Evolutionary conservation across 2,888 invertebrate species (phyloP).

Genomic region (Mythimna pallens): DNA sequence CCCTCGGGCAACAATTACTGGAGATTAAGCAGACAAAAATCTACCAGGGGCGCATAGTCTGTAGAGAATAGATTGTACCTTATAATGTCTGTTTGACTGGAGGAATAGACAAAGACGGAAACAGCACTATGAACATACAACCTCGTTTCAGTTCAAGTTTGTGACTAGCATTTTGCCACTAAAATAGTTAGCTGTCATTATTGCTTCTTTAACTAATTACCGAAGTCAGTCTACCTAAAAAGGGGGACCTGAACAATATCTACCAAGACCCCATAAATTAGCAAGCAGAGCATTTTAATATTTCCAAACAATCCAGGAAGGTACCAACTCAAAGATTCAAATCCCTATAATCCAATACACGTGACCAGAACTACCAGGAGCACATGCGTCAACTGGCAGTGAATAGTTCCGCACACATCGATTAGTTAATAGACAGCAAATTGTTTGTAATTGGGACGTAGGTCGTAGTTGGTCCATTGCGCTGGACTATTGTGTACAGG

Average conservation of each 20-base stretch:
- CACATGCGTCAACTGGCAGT: slow-evolving; percentile 60
- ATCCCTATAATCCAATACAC: slow-evolving; percentile 38
- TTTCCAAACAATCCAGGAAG: neutral
- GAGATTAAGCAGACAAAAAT: no score
- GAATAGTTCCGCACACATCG: slow-evolving; percentile 73
- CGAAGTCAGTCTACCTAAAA: neutral
- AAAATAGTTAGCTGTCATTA: neutral
- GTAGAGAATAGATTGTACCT: no score
- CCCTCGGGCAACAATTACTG: no score
- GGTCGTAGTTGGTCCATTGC: slow-evolving; percentile 59
- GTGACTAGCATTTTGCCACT: no score
- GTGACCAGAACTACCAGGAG: slow-evolving; percentile 57
- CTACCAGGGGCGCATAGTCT: no score
- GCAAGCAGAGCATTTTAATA: neutral
- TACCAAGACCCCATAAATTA: neutral
- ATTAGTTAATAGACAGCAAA: slow-evolving; percentile 69
- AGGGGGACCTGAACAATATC: neutral
- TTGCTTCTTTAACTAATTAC: neutral
- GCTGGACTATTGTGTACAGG: slow-evolving; percentile 33
- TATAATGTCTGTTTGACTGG: no score
- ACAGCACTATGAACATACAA: no score
- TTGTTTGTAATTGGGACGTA: slow-evolving; percentile 69
- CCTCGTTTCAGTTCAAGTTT: no score
- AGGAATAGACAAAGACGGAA: no score
- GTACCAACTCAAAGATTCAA: slow-evolving; percentile 14